A percentile compares a stretch with the other conserved stretches of the same genome.
phyloP scores from a whole-genome alignment of 2,888 invertebrate species.

The Cylloceria caligata region DNA sequence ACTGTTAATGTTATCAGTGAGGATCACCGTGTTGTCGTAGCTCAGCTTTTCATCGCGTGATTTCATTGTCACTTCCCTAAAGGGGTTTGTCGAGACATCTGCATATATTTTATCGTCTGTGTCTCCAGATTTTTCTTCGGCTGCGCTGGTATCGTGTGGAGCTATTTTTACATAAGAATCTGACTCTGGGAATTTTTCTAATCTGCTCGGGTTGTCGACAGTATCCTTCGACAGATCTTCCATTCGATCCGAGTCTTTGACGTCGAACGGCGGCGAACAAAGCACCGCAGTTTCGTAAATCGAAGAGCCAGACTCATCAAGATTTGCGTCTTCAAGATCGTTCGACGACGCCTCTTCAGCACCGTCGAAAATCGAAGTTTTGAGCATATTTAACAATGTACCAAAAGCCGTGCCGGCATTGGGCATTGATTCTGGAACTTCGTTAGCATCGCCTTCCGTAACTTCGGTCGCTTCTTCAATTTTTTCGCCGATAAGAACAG shows the following conservation, averaged over 20 bases:
- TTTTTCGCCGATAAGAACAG: background rate
- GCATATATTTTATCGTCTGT: background rate
- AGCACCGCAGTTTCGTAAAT: constrained; percentile 5
- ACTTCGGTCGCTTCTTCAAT: constrained; percentile 4
- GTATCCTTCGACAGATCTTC: background rate
- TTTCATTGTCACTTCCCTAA: constrained; percentile 8
- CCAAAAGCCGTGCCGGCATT: constrained; percentile 26
- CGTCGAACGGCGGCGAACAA: background rate
- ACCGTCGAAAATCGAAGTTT: constrained; percentile 32
- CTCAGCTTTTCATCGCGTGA: background rate
- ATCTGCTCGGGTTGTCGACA: constrained; percentile 18
- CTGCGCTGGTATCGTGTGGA: background rate
- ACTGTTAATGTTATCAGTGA: constrained; percentile 74
- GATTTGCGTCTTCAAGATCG: constrained; percentile 13
- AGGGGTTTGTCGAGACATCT: constrained; percentile 41
- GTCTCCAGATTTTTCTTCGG: background rate
- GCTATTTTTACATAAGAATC: background rate
- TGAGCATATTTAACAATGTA: constrained; percentile 22
- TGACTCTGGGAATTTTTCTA: background rate
- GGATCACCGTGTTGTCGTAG: background rate
- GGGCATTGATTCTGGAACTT: background rate
- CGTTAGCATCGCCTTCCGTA: background rate
- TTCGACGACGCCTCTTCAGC: constrained; percentile 10
- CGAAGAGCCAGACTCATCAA: constrained; percentile 7
- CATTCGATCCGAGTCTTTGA: constrained; percentile 33